Conservation (phyloP, 2,888 invertebrate genomes). For the Agapostemon virescens region DNA sequence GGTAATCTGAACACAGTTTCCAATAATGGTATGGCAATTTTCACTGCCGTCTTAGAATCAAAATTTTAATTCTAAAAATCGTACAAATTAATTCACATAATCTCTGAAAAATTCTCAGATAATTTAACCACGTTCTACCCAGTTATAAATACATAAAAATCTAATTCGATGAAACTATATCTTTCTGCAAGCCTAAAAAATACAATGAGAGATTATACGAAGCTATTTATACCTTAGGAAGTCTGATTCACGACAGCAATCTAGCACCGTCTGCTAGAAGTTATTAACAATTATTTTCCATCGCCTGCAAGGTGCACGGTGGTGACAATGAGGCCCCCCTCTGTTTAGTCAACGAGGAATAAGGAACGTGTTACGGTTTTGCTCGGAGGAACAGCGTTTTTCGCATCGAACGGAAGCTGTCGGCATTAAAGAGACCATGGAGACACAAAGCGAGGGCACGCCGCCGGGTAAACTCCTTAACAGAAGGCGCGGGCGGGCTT, state of each 20-base stretch:
- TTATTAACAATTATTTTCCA: not conserved
- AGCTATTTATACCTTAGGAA: not conserved
- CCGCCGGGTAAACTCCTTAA: conserved; percentile 51
- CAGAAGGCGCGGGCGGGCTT: conserved; percentile 25
- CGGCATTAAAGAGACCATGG: conserved; percentile 22
- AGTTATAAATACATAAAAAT: too few species aligned
- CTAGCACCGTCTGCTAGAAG: not conserved
- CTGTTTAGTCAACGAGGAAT: not conserved
- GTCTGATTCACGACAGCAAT: not conserved
- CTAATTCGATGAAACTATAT: too few species aligned
- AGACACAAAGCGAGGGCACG: conserved; percentile 27
- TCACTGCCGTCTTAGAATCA: too few species aligned
- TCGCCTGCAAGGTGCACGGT: not conserved
- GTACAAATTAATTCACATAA: too few species aligned
- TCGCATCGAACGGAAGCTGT: conserved; percentile 34
- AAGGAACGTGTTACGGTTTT: not conserved
- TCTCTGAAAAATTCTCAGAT: too few species aligned
- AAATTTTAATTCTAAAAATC: too few species aligned
- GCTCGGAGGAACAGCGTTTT: not conserved
- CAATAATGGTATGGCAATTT: too few species aligned
- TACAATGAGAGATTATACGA: too few species aligned
- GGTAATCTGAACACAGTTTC: too few species aligned
- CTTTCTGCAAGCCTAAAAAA: too few species aligned
- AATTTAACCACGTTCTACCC: too few species aligned
- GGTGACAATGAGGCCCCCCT: not conserved